Evolutionary conservation across 2,888 invertebrate species (phyloP).

Genomic region (Lydus trimaculatus): DNA sequence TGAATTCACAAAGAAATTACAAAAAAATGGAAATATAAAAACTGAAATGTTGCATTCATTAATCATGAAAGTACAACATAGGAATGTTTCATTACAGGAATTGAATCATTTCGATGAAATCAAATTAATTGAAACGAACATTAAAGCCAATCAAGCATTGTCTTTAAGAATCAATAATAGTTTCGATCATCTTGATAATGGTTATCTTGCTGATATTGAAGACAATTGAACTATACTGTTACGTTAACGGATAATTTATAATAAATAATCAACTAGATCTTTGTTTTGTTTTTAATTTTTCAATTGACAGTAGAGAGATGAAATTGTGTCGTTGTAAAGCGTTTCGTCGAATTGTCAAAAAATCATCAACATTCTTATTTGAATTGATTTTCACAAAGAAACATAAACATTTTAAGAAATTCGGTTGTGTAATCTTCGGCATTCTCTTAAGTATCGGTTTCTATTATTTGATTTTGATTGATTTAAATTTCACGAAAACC

Average conservation of each 20-base stretch:
- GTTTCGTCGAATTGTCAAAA: conserved; percentile 17
- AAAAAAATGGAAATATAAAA: too few species aligned
- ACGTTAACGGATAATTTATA: neutral
- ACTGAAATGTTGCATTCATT: too few species aligned
- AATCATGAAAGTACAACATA: neutral
- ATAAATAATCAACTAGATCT: neutral
- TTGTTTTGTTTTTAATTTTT: neutral
- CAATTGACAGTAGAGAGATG: conserved; percentile 17
- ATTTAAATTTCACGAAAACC: conserved; percentile 61
- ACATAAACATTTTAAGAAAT: conserved; percentile 44
- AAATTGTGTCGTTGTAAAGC: conserved; percentile 25
- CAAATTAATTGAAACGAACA: conserved; percentile 24
- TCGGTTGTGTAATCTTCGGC: conserved; percentile 60
- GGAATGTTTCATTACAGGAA: conserved; percentile 16
- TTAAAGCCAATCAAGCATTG: too few species aligned
- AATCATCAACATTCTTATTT: conserved; percentile 22
- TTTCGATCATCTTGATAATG: neutral
- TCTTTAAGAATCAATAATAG: too few species aligned
- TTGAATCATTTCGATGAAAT: conserved; percentile 21
- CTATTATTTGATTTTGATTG: conserved; percentile 62
- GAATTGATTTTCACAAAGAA: conserved; percentile 35
- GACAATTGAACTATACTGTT: neutral
- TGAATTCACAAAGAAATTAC: too few species aligned
- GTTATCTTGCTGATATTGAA: neutral
- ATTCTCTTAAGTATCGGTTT: conserved; percentile 60